phyloP scores from a whole-genome alignment of 2,797 vertebrate species.

The Gallinago stenura region DNA sequence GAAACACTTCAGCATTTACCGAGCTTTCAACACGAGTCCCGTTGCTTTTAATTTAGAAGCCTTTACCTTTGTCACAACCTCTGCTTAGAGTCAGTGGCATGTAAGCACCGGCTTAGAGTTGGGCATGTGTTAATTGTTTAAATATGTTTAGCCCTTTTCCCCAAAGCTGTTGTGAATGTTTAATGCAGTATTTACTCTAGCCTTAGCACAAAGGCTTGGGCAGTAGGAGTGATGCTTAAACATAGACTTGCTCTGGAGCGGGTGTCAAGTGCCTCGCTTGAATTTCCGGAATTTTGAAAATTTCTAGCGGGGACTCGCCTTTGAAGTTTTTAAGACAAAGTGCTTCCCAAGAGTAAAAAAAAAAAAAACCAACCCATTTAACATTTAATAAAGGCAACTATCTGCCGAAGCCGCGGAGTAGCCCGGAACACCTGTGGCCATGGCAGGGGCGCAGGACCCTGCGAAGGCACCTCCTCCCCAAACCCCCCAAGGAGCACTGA shows the following conservation, averaged over 20 bases:
- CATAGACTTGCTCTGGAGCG: constrained; percentile 19
- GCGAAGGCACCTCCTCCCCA: neutral
- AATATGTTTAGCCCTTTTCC: constrained; percentile 63
- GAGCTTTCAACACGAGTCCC: constrained; percentile 22
- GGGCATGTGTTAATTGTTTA: constrained; percentile 62
- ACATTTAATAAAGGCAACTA: constrained; percentile 9
- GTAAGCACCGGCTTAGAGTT: constrained; percentile 45
- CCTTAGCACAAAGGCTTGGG: constrained; percentile 33
- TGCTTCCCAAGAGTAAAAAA: neutral
- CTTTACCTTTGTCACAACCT: constrained; percentile 65
- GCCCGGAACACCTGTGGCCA: neutral
- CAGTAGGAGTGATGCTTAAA: constrained; percentile 18
- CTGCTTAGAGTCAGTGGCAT: constrained; percentile 30
- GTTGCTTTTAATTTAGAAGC: constrained; percentile 57
- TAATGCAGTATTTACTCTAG: constrained; percentile 61
- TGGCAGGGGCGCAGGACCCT: neutral
- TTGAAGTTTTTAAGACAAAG: constrained; percentile 11
- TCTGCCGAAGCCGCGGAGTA: neutral
- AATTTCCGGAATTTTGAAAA: neutral
- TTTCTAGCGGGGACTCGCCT: neutral
- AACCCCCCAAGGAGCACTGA: neutral
- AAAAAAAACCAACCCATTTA: neutral
- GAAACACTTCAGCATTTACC: constrained; percentile 23
- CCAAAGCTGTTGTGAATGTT: constrained; percentile 67
- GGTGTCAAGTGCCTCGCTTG: neutral